phyloP scores from a whole-genome alignment of 2,888 invertebrate species.

The Cephus nigrinus region DNA sequence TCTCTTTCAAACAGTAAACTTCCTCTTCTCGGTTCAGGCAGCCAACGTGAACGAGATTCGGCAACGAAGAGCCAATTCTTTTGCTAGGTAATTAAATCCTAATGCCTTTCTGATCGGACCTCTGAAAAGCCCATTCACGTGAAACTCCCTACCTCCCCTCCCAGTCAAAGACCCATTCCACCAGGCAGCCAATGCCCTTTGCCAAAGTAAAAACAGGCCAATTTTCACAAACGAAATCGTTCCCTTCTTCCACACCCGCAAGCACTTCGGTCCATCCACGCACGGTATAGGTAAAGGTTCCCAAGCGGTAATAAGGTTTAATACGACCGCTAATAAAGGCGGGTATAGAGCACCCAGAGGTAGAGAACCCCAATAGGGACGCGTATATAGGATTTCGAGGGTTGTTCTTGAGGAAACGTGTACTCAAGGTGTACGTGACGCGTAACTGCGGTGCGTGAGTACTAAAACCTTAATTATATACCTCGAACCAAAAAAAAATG shows the following conservation, averaged over 20 bases:
- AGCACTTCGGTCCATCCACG: neutral
- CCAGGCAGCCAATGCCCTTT: neutral
- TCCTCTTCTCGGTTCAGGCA: neutral
- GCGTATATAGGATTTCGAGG: neutral
- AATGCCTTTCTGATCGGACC: neutral
- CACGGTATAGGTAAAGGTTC: neutral
- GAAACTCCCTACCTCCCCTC: neutral
- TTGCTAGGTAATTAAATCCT: neutral
- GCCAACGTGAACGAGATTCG: neutral
- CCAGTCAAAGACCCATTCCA: neutral
- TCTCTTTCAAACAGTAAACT: neutral
- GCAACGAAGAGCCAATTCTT: neutral
- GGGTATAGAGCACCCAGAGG: neutral
- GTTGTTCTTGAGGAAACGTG: neutral
- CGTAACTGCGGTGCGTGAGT: conserved; percentile 5
- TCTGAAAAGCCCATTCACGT: neutral
- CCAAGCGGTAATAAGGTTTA: conserved; percentile 6
- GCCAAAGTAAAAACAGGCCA: neutral
- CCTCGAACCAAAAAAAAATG: neutral
- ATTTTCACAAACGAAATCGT: conserved; percentile 1
- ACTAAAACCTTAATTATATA: neutral
- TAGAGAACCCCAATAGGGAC: neutral
- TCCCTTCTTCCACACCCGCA: neutral
- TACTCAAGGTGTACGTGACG: neutral
- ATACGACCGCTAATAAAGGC: conserved; percentile 6